A percentile compares a stretch with the other conserved stretches of the same genome.
Evolutionary conservation across 2,113 vertebrate species (phyloP).

Genomic region (Balaenoptera acutorostrata): DNA sequence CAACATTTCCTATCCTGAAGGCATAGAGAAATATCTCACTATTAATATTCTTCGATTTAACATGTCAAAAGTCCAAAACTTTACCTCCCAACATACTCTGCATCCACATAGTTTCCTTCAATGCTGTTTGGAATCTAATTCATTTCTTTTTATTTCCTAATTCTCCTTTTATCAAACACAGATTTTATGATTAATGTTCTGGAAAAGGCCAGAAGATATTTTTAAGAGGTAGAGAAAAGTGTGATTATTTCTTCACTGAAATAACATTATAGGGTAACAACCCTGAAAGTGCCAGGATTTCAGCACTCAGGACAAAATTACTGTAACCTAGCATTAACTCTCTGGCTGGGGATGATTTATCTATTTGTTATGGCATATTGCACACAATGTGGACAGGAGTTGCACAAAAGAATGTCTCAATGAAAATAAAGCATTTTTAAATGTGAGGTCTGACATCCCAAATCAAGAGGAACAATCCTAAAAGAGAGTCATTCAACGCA

Average conservation of each 20-base stretch:
- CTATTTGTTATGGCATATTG: slow-evolving; percentile 34
- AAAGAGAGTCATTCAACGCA: not conserved
- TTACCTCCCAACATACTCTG: not conserved
- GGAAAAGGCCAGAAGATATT: slow-evolving; percentile 56
- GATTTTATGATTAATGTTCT: slow-evolving; percentile 64
- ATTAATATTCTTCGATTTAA: not conserved
- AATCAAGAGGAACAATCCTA: slow-evolving; percentile 24
- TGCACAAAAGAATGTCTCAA: not conserved
- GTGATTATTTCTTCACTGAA: slow-evolving; percentile 50
- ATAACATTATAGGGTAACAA: slow-evolving; percentile 44
- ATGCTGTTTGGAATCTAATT: slow-evolving; percentile 33
- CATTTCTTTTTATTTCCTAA: slow-evolving; percentile 49
- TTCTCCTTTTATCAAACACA: slow-evolving; percentile 57
- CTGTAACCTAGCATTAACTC: not conserved
- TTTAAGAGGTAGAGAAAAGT: slow-evolving; percentile 51
- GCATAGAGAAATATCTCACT: not conserved
- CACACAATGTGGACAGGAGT: not conserved
- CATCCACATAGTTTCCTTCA: not conserved
- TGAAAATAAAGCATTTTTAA: slow-evolving; percentile 45
- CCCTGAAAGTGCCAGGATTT: slow-evolving; percentile 42
- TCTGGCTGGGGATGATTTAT: slow-evolving; percentile 48
- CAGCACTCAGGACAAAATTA: slow-evolving; percentile 40
- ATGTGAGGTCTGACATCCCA: not conserved
- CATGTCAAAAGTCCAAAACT: not conserved
- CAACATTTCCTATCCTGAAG: not conserved